Evolutionary conservation across 2,797 vertebrate genomes (phyloP).

Genomic region (Ispidina picta): DNA sequence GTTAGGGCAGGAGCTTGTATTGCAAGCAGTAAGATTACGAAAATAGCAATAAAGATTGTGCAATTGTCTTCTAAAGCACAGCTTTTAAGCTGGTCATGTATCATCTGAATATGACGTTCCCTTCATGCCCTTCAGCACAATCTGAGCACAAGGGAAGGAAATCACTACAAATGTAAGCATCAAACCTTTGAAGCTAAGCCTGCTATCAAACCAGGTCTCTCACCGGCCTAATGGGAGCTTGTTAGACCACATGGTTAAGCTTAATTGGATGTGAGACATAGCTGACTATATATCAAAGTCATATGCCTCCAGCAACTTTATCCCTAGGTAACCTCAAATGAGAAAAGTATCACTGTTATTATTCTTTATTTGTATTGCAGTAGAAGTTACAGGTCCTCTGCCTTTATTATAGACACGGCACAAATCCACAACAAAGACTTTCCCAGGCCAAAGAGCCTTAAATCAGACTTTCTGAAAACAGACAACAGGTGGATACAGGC

Average conservation of each 20-base stretch:
- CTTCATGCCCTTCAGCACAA: slow-evolving; percentile 45
- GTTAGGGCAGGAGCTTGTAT: slow-evolving; percentile 11
- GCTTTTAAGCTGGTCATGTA: slow-evolving; percentile 24
- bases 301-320: slow-evolving; percentile 61
- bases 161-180: slow-evolving; percentile 47
- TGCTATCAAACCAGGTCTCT: slow-evolving; percentile 45
- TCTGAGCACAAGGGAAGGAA: slow-evolving; percentile 41
- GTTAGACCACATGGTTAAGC: slow-evolving; percentile 54
- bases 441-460: slow-evolving; percentile 64
- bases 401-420: slow-evolving; percentile 53
- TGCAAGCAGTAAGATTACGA: slow-evolving; percentile 46
- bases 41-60: slow-evolving; percentile 62
- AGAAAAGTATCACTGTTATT: slow-evolving; percentile 62
- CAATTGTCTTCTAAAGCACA: slow-evolving; percentile 40
- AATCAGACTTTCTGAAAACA: slow-evolving; percentile 52
- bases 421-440: slow-evolving; percentile 70
- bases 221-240: slow-evolving; percentile 55
- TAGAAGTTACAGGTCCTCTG: slow-evolving; percentile 45
- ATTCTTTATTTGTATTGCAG: slow-evolving; percentile 64
- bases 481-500: slow-evolving; percentile 65
- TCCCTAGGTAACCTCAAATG: slow-evolving; percentile 69
- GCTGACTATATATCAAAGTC: slow-evolving; percentile 65
- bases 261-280: slow-evolving; percentile 63
- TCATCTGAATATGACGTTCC: slow-evolving; percentile 41
- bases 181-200: slow-evolving; percentile 43